Conservation (phyloP, 2,797 vertebrate species). For the Megaceryle alcyon region DNA sequence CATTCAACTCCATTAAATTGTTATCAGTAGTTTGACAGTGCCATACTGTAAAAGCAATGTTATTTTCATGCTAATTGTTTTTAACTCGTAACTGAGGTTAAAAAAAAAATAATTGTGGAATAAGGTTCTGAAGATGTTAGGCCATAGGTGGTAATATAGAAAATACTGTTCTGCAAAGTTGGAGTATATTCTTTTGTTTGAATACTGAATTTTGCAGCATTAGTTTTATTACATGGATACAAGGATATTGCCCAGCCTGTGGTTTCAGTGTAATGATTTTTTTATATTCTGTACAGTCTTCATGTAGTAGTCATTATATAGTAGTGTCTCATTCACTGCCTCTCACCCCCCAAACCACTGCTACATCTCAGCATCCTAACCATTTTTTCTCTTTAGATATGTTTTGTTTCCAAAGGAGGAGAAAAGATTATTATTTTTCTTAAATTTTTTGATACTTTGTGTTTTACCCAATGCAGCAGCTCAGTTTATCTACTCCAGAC, state of each 20-base stretch:
- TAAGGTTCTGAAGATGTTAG: not conserved
- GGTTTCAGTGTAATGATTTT: not conserved
- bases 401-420: not conserved
- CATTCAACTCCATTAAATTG: not conserved
- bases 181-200: not conserved
- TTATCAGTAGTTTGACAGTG: not conserved
- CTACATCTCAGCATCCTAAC: not conserved
- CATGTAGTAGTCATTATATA: not conserved
- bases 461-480: conserved; percentile 84
- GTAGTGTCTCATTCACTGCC: not conserved
- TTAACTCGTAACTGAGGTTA: not conserved
- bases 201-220: not conserved
- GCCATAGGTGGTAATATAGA: not conserved
- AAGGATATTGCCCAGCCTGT: not conserved
- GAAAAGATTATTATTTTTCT: not conserved
- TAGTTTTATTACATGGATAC: not conserved
- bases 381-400: not conserved
- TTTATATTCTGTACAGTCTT: not conserved
- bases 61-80: not conserved
- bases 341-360: not conserved
- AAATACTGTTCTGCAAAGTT: not conserved
- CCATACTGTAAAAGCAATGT: not conserved
- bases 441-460: not conserved
- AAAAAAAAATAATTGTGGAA: not conserved
- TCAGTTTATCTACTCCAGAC: conserved; percentile 95